Conservation (phyloP, 2,797 vertebrate genomes). For the Apodemus agrarius region DNA sequence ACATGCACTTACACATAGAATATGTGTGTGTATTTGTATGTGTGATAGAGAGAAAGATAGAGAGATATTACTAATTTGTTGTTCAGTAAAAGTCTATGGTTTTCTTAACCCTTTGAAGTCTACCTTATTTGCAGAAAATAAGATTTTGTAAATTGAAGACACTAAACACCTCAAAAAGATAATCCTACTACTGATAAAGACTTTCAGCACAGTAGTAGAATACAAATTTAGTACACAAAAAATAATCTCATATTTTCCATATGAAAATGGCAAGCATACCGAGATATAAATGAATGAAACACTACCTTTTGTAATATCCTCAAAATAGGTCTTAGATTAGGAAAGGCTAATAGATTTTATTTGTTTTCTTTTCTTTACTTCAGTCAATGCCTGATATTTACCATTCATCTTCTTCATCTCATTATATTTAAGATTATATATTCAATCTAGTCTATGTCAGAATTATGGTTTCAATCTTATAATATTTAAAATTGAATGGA, state of each 20-base stretch:
- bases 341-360: not conserved
- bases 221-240: not conserved
- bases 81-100: not conserved
- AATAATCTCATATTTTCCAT: not conserved
- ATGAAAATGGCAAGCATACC: not conserved
- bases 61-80: not conserved
- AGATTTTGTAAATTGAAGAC: not conserved
- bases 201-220: not conserved
- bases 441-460: not conserved
- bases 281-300: not conserved
- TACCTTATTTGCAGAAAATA: not conserved
- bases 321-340: not conserved
- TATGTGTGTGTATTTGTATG: too few species aligned
- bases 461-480: not conserved
- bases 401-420: not conserved
- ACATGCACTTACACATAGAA: not conserved
- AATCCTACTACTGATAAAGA: not conserved
- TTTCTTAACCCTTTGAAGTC: not conserved
- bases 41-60: too few species aligned
- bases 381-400: not conserved
- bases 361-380: not conserved
- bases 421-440: not conserved
- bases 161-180: not conserved
- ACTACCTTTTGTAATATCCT: not conserved
- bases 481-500: not conserved